These are phyloP conservation scores for Eupeodes luniger DNA, from an alignment of 2,888 invertebrate species.

Conservation along the genomic window DNA sequence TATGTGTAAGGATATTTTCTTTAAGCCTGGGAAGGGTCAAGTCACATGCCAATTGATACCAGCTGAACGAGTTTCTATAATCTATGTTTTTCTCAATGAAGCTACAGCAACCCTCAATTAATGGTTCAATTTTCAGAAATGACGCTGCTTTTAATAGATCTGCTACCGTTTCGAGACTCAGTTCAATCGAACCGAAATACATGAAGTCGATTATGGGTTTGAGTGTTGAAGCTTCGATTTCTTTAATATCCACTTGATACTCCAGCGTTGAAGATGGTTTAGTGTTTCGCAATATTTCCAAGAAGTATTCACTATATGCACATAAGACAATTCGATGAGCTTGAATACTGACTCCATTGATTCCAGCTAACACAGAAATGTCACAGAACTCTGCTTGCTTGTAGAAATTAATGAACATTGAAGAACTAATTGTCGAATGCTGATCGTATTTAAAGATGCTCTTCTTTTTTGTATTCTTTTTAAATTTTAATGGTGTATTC, in stretches of 20 bases:
- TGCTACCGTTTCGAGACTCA: not conserved
- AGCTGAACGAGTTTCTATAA: not conserved
- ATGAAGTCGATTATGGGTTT: not conserved
- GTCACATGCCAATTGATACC: not conserved
- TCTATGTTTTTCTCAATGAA: not conserved
- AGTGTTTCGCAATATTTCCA: not conserved
- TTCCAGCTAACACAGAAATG: not conserved
- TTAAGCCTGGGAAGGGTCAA: not conserved
- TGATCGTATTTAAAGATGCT: not conserved
- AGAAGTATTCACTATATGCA: not conserved
- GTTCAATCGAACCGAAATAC: not conserved
- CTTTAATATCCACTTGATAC: not conserved
- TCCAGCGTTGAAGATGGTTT: not conserved
- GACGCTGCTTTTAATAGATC: not conserved
- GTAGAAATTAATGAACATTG: not conserved
- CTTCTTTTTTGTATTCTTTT: too few species aligned
- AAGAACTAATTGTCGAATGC: not conserved
- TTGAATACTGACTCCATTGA: not conserved
- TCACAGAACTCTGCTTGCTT: not conserved
- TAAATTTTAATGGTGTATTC: too few species aligned
- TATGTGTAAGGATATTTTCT: too few species aligned
- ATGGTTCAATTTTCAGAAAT: not conserved
- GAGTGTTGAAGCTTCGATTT: not conserved
- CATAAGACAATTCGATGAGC: not conserved
- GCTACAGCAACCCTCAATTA: not conserved